These are phyloP conservation scores for Polyploca ridens DNA, from an alignment of 2,888 invertebrate genomes.

Conservation along the genomic window DNA sequence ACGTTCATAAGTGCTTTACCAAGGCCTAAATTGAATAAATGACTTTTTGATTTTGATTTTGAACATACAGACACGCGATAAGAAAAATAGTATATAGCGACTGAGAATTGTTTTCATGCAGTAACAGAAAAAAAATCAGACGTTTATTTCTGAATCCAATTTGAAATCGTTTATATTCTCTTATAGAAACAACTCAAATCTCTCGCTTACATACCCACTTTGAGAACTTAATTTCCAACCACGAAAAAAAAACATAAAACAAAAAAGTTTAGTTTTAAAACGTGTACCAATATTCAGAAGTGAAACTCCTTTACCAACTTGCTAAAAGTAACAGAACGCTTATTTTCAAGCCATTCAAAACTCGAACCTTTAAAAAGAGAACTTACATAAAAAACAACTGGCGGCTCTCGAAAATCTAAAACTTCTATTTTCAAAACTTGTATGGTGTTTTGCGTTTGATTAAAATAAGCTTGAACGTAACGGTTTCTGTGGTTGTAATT, in stretches of 20 bases:
- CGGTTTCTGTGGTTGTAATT: constrained; percentile 52
- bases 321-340: constrained; percentile 1
- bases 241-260: background rate
- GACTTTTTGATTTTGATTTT: too few species aligned
- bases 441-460: constrained; percentile 18
- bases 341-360: background rate
- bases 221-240: too few species aligned
- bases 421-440: background rate
- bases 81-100: too few species aligned
- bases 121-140: background rate
- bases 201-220: too few species aligned
- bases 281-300: background rate
- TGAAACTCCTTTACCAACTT: background rate
- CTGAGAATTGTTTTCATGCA: background rate
- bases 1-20: too few species aligned
- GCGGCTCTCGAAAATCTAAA: background rate
- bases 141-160: background rate
- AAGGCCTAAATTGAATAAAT: too few species aligned
- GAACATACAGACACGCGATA: too few species aligned
- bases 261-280: background rate
- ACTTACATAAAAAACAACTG: background rate
- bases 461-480: constrained; percentile 44
- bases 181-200: too few species aligned
- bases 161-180: too few species aligned
- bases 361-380: background rate